These are phyloP conservation scores for Clepsis dumicolana DNA, from an alignment of 2,888 invertebrate species.

Conservation along the genomic window DNA sequence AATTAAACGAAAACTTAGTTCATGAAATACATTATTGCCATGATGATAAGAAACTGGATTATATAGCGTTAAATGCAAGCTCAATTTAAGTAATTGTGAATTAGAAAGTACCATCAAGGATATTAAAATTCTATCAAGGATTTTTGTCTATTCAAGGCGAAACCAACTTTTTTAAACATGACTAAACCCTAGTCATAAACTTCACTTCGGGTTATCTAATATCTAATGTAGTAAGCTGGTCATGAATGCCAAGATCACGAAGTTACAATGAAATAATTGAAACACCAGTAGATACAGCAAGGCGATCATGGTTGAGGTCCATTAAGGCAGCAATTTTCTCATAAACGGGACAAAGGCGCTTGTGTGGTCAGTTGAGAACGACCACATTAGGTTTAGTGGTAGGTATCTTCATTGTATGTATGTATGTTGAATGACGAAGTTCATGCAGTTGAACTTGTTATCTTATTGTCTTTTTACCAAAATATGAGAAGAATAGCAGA, in stretches of 20 bases:
- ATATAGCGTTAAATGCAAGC: background rate
- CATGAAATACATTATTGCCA: background rate
- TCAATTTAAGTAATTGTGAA: background rate
- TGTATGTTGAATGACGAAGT: background rate
- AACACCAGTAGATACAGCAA: conserved; percentile 11
- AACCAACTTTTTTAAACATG: background rate
- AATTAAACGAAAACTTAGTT: background rate
- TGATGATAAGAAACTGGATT: background rate
- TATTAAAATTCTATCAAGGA: background rate
- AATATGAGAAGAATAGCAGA: background rate
- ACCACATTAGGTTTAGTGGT: conserved; percentile 13
- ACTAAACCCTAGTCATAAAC: background rate
- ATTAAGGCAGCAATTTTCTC: conserved; percentile 26
- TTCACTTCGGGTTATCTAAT: too few species aligned
- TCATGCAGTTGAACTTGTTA: background rate
- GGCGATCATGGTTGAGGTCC: conserved; percentile 12
- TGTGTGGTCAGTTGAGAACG: conserved; percentile 23
- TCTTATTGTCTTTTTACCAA: background rate
- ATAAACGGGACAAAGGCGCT: conserved; percentile 29
- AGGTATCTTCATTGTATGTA: conserved; percentile 36
- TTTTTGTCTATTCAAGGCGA: background rate
- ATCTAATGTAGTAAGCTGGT: background rate
- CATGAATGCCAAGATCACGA: conserved; percentile 31
- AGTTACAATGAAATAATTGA: conserved; percentile 28
- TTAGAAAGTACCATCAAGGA: background rate